Evolutionary conservation across 2,888 invertebrate species (phyloP), one percentile per base, ranked within the genome.

Genomic region (Sarcophaga caerulescens): DNA sequence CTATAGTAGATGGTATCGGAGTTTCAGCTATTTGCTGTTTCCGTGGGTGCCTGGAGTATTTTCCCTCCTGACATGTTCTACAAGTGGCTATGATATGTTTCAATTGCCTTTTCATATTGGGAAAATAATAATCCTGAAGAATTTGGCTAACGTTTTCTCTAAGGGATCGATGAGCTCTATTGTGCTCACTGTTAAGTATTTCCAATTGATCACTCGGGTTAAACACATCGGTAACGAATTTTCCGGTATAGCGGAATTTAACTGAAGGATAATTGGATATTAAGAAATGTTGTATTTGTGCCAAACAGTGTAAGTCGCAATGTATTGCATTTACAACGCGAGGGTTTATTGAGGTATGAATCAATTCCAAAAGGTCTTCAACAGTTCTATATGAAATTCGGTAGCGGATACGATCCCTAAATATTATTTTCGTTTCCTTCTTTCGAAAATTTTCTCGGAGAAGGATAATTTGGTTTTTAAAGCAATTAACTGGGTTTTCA

Each of bases 111-210:
- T 62, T 62, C 21, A 25, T 25, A 25, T 25, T 25, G 25, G 25
- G 23, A 25, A 25, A 25, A 25, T 25, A 25, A 25, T 25, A 47
- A n/a, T 66, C 66, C 19, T 66, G 44, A 6, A 47, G 73, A 73
- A 59, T 65, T 71, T 57, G 66, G 19, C 17, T 44, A 17, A 57
- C 45, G 19, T 70, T 78, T 78, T 70, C 70, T 4, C n/a, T 60
- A 45, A 62, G 21, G 17, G 57, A 44, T 35, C 78, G 69, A 62
- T 70, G 62, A 19, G 84, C 84, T 8, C 84, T 74, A 21, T 84
- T 84, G 60, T 75, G 79, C 60, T 84, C 25, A 25, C 25, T 25
- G 25, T 25, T 25, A 25, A 25, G 25, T 25, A 25, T 25, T 25
- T 25, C 25, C 25, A 25, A 25, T 25, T 25, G 25, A 25, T 25